Conservation (phyloP, 2,113 vertebrate species). For the Phyllostomus hastatus region DNA sequence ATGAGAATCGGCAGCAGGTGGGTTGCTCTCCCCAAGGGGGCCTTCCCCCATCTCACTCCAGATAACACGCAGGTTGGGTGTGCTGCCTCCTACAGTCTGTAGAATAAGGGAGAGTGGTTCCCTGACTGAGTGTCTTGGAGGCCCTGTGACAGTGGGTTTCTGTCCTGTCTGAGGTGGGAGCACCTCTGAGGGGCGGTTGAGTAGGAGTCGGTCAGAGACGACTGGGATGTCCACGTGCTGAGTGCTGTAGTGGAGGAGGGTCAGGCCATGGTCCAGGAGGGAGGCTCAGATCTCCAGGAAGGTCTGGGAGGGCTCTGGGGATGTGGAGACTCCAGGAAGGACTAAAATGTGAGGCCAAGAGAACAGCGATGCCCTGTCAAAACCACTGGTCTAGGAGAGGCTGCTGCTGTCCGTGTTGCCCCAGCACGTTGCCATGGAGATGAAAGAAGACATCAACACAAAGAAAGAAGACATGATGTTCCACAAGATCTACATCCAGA, state of each 20-base stretch:
- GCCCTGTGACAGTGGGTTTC: background rate
- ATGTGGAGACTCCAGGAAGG: background rate
- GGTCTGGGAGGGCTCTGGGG: background rate
- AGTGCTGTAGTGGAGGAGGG: background rate
- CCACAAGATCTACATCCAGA: conserved; percentile 99
- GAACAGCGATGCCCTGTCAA: background rate
- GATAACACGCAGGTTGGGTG: background rate
- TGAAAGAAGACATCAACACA: conserved; percentile 98
- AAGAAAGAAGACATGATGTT: conserved; percentile 99
- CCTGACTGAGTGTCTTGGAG: background rate
- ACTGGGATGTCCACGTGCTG: background rate
- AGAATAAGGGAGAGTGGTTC: background rate
- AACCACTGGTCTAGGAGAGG: conserved; percentile 86
- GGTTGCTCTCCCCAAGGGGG: background rate
- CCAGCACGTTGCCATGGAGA: conserved; percentile 98
- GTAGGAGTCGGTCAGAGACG: background rate
- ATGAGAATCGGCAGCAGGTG: conserved; percentile 97
- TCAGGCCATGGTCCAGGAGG: background rate
- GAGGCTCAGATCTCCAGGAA: background rate
- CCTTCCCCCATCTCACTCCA: background rate
- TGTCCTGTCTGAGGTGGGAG: background rate
- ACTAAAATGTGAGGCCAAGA: background rate
- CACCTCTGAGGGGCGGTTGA: background rate
- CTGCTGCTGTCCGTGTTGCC: conserved; percentile 96
- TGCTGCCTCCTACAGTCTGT: background rate